Evolutionary conservation across 92 coral and sea anemone genomes (phyloP).

Genomic region (Porites evermanni): DNA sequence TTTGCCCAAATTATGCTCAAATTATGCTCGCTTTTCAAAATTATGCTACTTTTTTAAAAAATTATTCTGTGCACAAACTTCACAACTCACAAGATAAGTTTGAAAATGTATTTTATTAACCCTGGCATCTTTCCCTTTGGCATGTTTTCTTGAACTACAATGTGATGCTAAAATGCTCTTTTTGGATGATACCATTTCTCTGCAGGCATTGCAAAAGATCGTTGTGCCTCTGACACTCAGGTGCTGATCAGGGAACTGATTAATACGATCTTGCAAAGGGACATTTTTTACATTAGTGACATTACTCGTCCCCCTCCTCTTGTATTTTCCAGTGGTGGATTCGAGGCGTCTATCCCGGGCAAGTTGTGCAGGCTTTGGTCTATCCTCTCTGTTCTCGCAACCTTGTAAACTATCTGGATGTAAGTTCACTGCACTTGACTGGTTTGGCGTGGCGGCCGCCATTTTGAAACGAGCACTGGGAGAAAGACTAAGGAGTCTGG

Average conservation of each 20-base stretch:
- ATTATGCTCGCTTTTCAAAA: no score
- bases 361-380: slow-evolving; percentile 39
- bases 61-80: no score
- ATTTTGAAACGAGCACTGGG: not conserved
- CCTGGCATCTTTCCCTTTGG: no score
- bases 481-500: not conserved
- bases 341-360: slow-evolving; percentile 53
- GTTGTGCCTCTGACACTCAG: slow-evolving; percentile 42
- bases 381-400: no score
- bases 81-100: no score
- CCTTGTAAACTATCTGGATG: no score
- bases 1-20: no score
- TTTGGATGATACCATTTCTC: slow-evolving; percentile 27
- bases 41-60: no score
- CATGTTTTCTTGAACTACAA: not conserved
- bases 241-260: slow-evolving; percentile 42
- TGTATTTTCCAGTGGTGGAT: slow-evolving; percentile 36
- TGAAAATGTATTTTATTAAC: no score
- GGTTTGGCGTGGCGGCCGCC: not conserved
- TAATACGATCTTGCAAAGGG: slow-evolving; percentile 36
- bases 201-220: slow-evolving; percentile 55
- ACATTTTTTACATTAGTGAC: slow-evolving; percentile 49
- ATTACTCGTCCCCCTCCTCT: slow-evolving; percentile 36
- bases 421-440: not conserved
- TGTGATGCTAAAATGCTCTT: no score